Conservation (phyloP, 2,113 vertebrate genomes). For the Salvelinus alpinus region DNA sequence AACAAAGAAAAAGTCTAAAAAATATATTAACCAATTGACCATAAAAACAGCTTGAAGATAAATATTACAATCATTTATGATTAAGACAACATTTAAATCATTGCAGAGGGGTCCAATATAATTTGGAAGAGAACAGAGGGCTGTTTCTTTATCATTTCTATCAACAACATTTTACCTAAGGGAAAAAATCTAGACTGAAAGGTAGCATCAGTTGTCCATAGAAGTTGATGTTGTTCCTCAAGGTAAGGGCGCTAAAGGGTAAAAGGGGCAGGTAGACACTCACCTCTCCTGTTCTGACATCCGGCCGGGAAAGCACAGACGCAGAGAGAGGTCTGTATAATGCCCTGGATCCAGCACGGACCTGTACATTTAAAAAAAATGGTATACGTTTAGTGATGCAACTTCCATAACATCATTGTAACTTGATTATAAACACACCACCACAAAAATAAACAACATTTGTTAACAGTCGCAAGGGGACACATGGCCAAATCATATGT, state of each 20-base stretch:
- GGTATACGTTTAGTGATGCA: neutral
- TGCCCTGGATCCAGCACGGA: slow-evolving; percentile 89
- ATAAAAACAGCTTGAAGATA: neutral
- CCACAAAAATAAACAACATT: neutral
- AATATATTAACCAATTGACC: neutral
- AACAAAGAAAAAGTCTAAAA: slow-evolving; percentile 9
- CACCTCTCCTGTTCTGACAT: slow-evolving; percentile 89
- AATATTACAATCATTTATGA: neutral
- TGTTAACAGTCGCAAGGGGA: neutral
- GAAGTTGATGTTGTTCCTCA: neutral
- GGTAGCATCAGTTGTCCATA: neutral
- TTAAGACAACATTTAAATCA: neutral
- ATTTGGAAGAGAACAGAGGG: neutral
- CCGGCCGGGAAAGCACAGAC: slow-evolving; percentile 84
- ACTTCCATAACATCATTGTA: neutral
- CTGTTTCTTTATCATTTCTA: too few relatives aligned
- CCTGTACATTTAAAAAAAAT: slow-evolving; percentile 66
- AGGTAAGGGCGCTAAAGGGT: neutral
- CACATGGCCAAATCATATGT: neutral
- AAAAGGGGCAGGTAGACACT: slow-evolving; percentile 16
- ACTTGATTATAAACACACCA: neutral
- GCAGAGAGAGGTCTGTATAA: slow-evolving; percentile 92
- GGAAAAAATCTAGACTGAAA: neutral
- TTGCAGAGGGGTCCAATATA: neutral
- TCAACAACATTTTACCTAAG: too few relatives aligned